These are phyloP conservation scores for Plecotus auritus DNA, from an alignment of 2,113 vertebrate genomes.

Conservation along the genomic window DNA sequence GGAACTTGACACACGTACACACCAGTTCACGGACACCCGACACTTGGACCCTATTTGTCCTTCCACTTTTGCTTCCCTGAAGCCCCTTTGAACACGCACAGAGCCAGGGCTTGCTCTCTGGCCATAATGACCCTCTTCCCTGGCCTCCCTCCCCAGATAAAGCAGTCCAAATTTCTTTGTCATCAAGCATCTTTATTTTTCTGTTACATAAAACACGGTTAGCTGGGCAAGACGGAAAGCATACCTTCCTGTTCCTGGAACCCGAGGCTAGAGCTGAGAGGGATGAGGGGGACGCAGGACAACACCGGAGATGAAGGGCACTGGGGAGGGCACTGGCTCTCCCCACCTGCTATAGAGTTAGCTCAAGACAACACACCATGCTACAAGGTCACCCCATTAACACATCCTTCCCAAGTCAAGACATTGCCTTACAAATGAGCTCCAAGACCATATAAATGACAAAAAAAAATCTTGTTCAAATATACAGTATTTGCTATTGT, in stretches of 20 bases:
- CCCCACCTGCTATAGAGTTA: slow-evolving; percentile 76
- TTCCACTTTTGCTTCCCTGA: background rate
- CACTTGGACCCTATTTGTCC: background rate
- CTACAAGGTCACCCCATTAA: slow-evolving; percentile 79
- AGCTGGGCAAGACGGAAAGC: slow-evolving; percentile 36
- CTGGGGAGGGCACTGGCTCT: background rate
- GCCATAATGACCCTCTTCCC: slow-evolving; percentile 38
- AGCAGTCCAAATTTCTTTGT: slow-evolving; percentile 49
- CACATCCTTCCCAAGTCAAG: slow-evolving; percentile 76
- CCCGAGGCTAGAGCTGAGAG: slow-evolving; percentile 67
- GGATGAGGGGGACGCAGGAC: slow-evolving; percentile 75
- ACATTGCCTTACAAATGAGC: slow-evolving; percentile 78
- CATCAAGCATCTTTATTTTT: slow-evolving; percentile 74
- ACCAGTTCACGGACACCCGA: background rate
- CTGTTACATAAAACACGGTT: slow-evolving; percentile 67
- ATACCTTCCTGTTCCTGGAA: slow-evolving; percentile 48
- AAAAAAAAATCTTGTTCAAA: slow-evolving; percentile 63
- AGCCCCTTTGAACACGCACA: slow-evolving; percentile 64
- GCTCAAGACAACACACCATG: slow-evolving; percentile 81
- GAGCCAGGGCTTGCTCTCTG: slow-evolving; percentile 15
- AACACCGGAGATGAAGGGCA: slow-evolving; percentile 65
- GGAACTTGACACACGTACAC: background rate
- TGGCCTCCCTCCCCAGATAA: background rate
- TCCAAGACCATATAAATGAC: slow-evolving; percentile 78
- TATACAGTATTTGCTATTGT: slow-evolving; percentile 75